Evolutionary conservation across 2,888 invertebrate species (phyloP), one percentile per base, ranked within the genome.

Genomic region (Eupithecia vulgata): DNA sequence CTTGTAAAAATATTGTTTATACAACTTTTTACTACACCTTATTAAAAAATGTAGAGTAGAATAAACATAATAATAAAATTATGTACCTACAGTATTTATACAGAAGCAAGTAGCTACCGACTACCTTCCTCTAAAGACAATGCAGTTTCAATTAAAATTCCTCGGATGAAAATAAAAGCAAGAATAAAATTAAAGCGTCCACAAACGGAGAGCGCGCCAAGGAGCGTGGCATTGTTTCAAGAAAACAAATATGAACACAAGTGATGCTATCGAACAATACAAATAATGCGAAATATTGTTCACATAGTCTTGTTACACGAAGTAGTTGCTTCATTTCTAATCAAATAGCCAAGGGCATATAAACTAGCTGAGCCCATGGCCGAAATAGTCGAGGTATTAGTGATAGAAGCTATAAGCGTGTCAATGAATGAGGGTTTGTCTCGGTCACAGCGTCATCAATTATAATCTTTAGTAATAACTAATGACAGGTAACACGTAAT

Each of bases 161-260:
- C 64, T 64, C n/a, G n/a, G 64, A 64, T 64, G n/a, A 37, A 37
- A 62, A 37, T 34, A 64, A 62, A 62, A 62, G 35, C 62, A 8
- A 62, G 62, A 4, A 62, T 35, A n/a, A 25, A 34, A 61, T 34
- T n/a, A 37, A 64, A 64, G 21, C 64, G 37, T 37, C 12, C 5
- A 64, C n/a, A 21, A 15, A 48, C 30, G 15, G 34, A 62, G 37
- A 64, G 64, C 64, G 34, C 61, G 61, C 61, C 17, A 61, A 61
- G 34, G 61, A 48, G 66, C n/a, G 48, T 21, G 25, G 68, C 68
- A 68, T 68, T 68, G 68, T 68, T 68, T 68, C 37, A 40, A 30
- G 35, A 52, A 67, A 40, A 62, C 45, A 42, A 69, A 62, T 37
- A 25, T 70, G 13, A 25, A 40, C 65, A 40, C 65, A 65, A 40